Base-by-base conservation (phyloP, 1,140 invertebrate species). In the Limonius californicus region DNA sequence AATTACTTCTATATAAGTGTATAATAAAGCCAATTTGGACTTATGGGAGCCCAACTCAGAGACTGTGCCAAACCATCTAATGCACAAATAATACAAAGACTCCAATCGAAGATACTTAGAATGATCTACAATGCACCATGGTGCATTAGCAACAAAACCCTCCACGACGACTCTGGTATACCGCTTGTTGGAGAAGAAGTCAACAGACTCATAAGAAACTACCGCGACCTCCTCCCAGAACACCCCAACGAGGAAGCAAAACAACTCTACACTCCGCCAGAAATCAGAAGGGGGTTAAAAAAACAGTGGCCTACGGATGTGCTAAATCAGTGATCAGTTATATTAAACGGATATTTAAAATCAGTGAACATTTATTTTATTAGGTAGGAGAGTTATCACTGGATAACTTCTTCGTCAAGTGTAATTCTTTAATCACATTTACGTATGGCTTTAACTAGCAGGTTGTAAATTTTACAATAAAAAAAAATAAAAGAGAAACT, bases 281-380 rank as follows among this genome's bases (percentile, higher is more conserved):
- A 54, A 18, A 16, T 19, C 50, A 54, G 20, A 54, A 54, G 3
- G 19, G 19, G 50, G 20, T 16, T 54, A 54, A 54, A 54, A 54
- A 54, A 12, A 54, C 50, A 54, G 50, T 54, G 16, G 50, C 50
- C 15, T n/a, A n/a, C n/a, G n/a, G n/a, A n/a, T n/a, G n/a, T n/a
- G n/a, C n/a, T n/a, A n/a, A n/a, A n/a, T n/a, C n/a, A n/a, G n/a
- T n/a, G n/a, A n/a, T n/a, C n/a, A n/a, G n/a, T n/a, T n/a, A n/a
- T n/a, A n/a, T n/a, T n/a, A n/a, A n/a, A n/a, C n/a, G n/a, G n/a
- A n/a, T n/a, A n/a, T n/a, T n/a, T n/a, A n/a, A n/a, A n/a, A n/a
- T n/a, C n/a, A n/a, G n/a, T n/a, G n/a, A n/a, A n/a, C n/a, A n/a
- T n/a, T n/a, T n/a, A n/a, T n/a, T n/a, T n/a, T n/a, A n/a, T n/a